Evolutionary conservation across 2,797 vertebrate genomes (phyloP).

Genomic region (Coranthus polyacanthus): DNA sequence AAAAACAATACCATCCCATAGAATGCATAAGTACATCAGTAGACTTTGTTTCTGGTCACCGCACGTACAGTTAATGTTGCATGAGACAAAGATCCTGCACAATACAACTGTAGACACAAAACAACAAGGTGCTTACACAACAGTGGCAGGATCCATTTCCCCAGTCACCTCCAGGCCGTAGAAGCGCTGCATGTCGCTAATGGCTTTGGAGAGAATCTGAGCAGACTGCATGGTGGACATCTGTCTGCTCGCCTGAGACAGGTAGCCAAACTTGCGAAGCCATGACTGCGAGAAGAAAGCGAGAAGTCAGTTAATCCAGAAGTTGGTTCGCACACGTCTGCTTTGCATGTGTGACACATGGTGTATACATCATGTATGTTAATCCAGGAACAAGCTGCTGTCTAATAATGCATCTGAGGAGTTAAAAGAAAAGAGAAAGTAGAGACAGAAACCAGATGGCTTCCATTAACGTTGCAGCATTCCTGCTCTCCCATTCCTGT

Average conservation of each 20-base stretch:
- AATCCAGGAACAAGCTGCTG: slow-evolving; percentile 12
- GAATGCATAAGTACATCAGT: too few relatives aligned
- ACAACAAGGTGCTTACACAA: slow-evolving; percentile 79
- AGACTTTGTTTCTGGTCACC: too few relatives aligned
- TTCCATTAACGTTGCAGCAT: slow-evolving; percentile 69
- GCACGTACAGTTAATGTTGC: too few relatives aligned
- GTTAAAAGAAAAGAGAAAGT: slow-evolving; percentile 49
- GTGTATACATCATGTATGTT: neutral
- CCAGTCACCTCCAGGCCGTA: slow-evolving; percentile 93
- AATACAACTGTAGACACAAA: neutral
- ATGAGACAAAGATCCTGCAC: neutral
- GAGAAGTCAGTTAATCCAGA: neutral
- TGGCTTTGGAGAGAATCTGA: slow-evolving; percentile 90
- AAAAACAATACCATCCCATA: too few relatives aligned
- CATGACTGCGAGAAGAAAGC: slow-evolving; percentile 83
- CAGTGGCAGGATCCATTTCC: slow-evolving; percentile 87
- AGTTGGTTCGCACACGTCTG: too few relatives aligned
- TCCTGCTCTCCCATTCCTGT: slow-evolving; percentile 58
- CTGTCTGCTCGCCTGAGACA: slow-evolving; percentile 90
- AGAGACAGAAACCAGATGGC: slow-evolving; percentile 74
- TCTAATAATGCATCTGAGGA: slow-evolving; percentile 45
- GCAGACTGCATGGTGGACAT: slow-evolving; percentile 96
- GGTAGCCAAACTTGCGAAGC: slow-evolving; percentile 92
- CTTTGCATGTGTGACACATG: neutral
- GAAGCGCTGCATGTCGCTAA: slow-evolving; percentile 94